Percentiles rank a stretch among this genome's conserved stretches.
Evolutionary conservation across 2,888 invertebrate species (phyloP).

Genomic region (Latrodectus elegans): DNA sequence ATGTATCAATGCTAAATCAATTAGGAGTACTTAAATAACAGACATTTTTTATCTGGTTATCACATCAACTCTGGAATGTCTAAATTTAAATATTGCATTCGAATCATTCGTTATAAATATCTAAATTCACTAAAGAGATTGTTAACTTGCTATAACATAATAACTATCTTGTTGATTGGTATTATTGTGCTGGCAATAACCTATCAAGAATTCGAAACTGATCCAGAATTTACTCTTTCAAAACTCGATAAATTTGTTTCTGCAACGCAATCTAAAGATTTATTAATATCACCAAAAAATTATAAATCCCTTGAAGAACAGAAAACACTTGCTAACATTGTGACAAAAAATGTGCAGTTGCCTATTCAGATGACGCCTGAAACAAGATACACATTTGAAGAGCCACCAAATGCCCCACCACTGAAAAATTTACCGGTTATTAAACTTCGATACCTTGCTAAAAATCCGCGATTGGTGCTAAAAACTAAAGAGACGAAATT

Average conservation of each 20-base stretch:
- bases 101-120: slow-evolving; percentile 47
- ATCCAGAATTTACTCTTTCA: background rate
- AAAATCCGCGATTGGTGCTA: background rate
- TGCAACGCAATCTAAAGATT: slow-evolving; percentile 10
- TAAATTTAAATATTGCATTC: slow-evolving; percentile 7
- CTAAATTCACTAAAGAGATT: slow-evolving; percentile 13
- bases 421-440: slow-evolving; percentile 27
- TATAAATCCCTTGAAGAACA: background rate
- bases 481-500: background rate
- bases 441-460: slow-evolving; percentile 31
- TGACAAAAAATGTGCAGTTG: background rate
- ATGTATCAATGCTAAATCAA: no score
- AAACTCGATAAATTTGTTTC: slow-evolving; percentile 47
- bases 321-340: background rate
- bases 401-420: slow-evolving; percentile 9
- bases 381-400: background rate
- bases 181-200: slow-evolving; percentile 11
- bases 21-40: no score
- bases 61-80: slow-evolving; percentile 24
- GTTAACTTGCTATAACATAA: slow-evolving; percentile 13
- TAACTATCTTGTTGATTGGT: slow-evolving; percentile 7
- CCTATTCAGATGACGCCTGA: no score
- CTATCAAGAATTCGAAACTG: slow-evolving; percentile 7
- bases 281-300: background rate
- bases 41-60: no score